Conservation (phyloP, 2,113 vertebrate genomes). For the Alexandromys fortis region DNA sequence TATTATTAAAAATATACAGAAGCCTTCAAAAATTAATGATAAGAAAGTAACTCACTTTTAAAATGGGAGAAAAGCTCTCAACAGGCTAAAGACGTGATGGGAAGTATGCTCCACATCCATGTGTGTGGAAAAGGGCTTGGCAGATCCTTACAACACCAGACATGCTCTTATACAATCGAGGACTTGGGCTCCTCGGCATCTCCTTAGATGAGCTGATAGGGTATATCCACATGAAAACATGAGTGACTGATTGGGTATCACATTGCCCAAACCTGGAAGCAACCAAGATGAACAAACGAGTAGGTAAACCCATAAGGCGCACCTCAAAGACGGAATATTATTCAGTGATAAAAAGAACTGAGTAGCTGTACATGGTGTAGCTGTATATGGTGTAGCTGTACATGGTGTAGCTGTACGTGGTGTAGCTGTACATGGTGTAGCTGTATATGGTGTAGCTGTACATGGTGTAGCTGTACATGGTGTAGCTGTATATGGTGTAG, state of each 20-base stretch:
- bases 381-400: too few relatives aligned
- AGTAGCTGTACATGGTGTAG: neutral
- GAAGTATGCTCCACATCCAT: neutral
- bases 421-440: too few relatives aligned
- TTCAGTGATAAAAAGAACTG: neutral
- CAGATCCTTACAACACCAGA: slow-evolving; percentile 10
- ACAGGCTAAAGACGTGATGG: neutral
- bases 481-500: too few relatives aligned
- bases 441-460: too few relatives aligned
- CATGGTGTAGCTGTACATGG: too few relatives aligned
- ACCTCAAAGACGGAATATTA: neutral
- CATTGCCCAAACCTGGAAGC: neutral
- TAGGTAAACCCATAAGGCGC: neutral
- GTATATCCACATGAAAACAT: neutral
- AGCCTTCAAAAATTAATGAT: slow-evolving; percentile 24
- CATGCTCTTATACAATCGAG: neutral
- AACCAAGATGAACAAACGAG: neutral
- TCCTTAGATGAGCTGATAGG: neutral
- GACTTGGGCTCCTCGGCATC: neutral
- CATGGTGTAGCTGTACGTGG: too few relatives aligned
- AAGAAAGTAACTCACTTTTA: neutral
- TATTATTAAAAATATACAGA: slow-evolving; percentile 10
- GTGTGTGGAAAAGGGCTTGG: neutral
- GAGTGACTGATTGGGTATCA: neutral
- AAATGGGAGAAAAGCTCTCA: neutral